phyloP scores from a whole-genome alignment of 2,113 vertebrate species.

The Sturnira hondurensis region DNA sequence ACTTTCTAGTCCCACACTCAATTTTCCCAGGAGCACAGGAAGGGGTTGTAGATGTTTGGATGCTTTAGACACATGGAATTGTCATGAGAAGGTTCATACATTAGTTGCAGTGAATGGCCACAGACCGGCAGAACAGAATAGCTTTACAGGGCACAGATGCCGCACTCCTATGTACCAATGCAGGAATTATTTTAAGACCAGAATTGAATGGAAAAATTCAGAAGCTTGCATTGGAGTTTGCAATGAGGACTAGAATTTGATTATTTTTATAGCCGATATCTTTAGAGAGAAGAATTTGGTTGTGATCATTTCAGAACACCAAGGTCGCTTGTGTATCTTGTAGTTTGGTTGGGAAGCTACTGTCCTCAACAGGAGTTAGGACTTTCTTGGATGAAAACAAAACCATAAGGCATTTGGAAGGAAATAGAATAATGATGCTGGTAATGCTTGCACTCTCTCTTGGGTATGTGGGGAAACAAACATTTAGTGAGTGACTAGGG shows the following conservation, averaged over 20 bases:
- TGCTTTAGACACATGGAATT: constrained; percentile 12
- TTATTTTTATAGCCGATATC: neutral
- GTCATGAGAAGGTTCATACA: neutral
- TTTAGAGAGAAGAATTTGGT: neutral
- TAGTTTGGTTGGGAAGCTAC: neutral
- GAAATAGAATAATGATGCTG: neutral
- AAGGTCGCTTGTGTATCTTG: neutral
- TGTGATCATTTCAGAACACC: neutral
- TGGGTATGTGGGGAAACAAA: neutral
- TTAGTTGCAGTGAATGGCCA: neutral
- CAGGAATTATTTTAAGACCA: neutral
- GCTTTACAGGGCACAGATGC: neutral
- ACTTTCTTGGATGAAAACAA: neutral
- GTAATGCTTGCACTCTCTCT: neutral
- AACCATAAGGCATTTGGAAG: neutral
- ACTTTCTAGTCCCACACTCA: neutral
- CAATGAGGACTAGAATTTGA: neutral
- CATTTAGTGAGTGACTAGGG: neutral
- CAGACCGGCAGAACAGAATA: neutral
- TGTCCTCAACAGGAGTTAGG: neutral
- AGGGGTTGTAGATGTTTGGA: neutral
- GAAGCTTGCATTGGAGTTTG: neutral
- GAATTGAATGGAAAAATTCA: neutral
- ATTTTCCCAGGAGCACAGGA: neutral
- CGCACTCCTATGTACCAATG: neutral